phyloP scores from a whole-genome alignment of 1,140 invertebrate genomes.

The Medauroidea extradentata region DNA sequence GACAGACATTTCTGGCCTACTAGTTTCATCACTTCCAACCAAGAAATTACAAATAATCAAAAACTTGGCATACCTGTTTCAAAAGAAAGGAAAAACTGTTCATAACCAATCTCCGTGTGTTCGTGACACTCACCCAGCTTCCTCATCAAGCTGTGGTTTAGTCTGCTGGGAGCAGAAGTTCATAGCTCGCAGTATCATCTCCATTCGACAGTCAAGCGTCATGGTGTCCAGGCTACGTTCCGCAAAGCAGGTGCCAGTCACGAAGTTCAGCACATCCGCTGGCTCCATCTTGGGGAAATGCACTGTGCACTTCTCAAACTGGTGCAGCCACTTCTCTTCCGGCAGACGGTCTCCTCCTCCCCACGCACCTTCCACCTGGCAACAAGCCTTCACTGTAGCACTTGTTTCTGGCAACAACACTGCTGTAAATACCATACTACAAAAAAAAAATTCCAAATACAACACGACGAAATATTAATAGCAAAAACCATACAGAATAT shows the following conservation, averaged over 20 bases:
- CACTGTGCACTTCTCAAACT: background rate
- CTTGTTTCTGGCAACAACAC: too few species aligned
- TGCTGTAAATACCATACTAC: too few species aligned
- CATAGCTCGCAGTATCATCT: background rate
- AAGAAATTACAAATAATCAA: too few species aligned
- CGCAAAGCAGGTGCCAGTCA: constrained; percentile 4
- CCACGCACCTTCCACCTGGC: background rate
- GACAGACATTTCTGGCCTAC: too few species aligned
- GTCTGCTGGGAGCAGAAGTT: background rate
- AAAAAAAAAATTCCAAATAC: too few species aligned
- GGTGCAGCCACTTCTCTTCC: constrained; percentile 2
- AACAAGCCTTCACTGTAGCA: too few species aligned
- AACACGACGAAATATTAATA: too few species aligned
- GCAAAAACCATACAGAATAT: too few species aligned
- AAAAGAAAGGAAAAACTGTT: too few species aligned
- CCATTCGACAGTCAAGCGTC: background rate
- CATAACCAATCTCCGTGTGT: too few species aligned
- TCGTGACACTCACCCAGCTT: background rate
- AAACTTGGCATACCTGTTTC: too few species aligned
- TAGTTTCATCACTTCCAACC: too few species aligned
- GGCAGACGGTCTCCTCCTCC: background rate
- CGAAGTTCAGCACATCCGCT: background rate
- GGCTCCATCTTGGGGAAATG: constrained; percentile 9
- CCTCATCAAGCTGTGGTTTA: background rate
- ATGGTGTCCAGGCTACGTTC: background rate